These are phyloP conservation scores for Asbolus verrucosus DNA, from an alignment of 1,140 invertebrate genomes.

Conservation along the genomic window DNA sequence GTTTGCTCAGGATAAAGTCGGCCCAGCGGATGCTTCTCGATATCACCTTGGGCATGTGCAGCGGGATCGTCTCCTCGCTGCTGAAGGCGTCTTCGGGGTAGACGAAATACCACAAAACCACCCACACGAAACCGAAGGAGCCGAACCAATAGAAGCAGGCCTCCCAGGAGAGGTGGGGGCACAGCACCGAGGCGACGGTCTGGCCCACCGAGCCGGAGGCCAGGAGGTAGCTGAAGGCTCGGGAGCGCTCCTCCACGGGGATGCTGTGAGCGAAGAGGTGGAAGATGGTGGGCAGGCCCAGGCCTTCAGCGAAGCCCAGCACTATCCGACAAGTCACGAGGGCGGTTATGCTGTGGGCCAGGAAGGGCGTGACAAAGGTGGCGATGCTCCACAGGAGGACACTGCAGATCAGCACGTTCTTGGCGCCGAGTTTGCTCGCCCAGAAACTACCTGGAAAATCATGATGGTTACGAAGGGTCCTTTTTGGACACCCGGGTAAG, in stretches of 20 bases:
- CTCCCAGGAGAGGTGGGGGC: conserved; percentile 76
- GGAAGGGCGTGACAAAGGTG: conserved; percentile 78
- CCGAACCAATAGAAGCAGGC: conserved; percentile 82
- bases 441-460: conserved; percentile 80
- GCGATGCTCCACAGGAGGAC: conserved; percentile 83
- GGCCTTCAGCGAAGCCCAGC: conserved; percentile 81
- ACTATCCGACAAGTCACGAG: conserved; percentile 76
- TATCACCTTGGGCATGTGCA: conserved; percentile 75
- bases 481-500: too few species aligned
- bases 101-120: conserved; percentile 74
- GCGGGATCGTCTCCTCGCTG: conserved; percentile 75
- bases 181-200: conserved; percentile 80
- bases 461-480: too few species aligned
- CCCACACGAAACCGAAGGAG: conserved; percentile 78
- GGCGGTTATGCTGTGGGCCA: conserved; percentile 74
- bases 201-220: conserved; percentile 82
- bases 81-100: conserved; percentile 70
- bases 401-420: conserved; percentile 77
- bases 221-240: conserved; percentile 82
- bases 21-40: conserved; percentile 71
- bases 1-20: conserved; percentile 79
- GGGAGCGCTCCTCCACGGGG: conserved; percentile 79
- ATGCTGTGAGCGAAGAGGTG: conserved; percentile 83
- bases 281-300: conserved; percentile 82
- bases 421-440: conserved; percentile 79